Evolutionary conservation across 2,888 invertebrate genomes (phyloP).

Genomic region (Prionchulus punctatus): DNA sequence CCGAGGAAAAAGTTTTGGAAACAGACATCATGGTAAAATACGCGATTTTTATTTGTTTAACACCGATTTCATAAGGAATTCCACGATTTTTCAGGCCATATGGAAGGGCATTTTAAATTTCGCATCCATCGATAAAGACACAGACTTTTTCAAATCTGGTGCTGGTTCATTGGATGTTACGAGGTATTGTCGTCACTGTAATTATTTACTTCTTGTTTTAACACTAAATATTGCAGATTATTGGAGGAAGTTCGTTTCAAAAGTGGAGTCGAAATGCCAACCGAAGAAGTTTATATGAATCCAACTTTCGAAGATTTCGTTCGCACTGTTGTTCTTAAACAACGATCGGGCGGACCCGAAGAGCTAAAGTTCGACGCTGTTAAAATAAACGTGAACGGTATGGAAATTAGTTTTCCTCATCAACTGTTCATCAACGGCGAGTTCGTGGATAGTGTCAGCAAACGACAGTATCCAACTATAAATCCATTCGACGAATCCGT

Average conservation of each 20-base stretch:
- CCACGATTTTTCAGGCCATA: conserved; percentile 43
- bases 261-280: conserved; percentile 56
- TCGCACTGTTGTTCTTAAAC: conserved; percentile 47
- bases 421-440: conserved; percentile 80
- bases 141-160: conserved; percentile 82
- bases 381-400: conserved; percentile 60
- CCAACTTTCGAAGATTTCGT: conserved; percentile 69
- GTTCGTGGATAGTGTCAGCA: conserved; percentile 59
- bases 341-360: conserved; percentile 38
- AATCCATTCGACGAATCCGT: conserved; percentile 68
- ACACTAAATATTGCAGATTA: conserved; percentile 40
- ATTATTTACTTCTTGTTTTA: neutral
- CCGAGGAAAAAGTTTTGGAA: conserved; percentile 54
- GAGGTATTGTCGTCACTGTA: conserved; percentile 32
- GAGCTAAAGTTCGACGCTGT: conserved; percentile 24
- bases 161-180: conserved; percentile 98
- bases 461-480: conserved; percentile 46
- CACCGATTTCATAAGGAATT: neutral
- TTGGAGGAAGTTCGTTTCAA: conserved; percentile 74
- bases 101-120: conserved; percentile 71
- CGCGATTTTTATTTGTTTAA: neutral
- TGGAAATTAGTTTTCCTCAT: conserved; percentile 64
- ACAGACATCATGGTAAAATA: conserved; percentile 38
- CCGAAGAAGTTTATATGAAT: conserved; percentile 81
- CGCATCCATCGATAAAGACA: conserved; percentile 48